phyloP scores from a whole-genome alignment of 2,888 invertebrate genomes.

The Polyommatus icarus region DNA sequence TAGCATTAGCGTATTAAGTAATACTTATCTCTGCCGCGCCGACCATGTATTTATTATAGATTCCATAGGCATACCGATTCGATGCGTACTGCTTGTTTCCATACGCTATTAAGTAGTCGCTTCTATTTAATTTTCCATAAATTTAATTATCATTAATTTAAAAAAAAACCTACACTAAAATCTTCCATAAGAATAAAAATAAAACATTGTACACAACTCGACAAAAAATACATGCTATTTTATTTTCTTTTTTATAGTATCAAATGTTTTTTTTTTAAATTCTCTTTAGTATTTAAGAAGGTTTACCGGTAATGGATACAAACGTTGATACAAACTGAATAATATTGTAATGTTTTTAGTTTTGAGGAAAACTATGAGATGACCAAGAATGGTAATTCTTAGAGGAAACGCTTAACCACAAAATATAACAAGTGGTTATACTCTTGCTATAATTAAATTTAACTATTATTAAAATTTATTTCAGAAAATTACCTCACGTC shows the following conservation, averaged over 20 bases:
- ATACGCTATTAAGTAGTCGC: not conserved
- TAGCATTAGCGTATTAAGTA: constrained; percentile 57
- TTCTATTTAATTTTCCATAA: not conserved
- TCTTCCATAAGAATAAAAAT: not conserved
- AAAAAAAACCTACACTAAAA: not conserved
- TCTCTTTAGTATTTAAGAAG: no score
- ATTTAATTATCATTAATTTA: not conserved
- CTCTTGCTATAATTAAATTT: not conserved
- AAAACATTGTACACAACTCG: not conserved
- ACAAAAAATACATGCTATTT: not conserved
- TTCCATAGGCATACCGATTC: constrained; percentile 17
- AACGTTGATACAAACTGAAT: not conserved
- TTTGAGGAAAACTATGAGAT: not conserved
- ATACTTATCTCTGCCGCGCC: constrained; percentile 47
- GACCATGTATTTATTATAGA: constrained; percentile 37
- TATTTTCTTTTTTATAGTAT: no score
- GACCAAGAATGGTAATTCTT: not conserved
- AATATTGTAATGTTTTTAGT: not conserved
- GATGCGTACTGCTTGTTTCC: not conserved
- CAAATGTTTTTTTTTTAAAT: no score
- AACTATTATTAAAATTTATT: not conserved
- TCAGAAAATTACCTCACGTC: not conserved
- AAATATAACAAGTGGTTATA: not conserved
- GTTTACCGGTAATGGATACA: not conserved
- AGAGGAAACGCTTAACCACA: not conserved